A percentile compares a stretch with the other conserved stretches of the same genome.
Conservation (phyloP, 2,797 vertebrate species). For the Ctenochaetus hawaiiensis region DNA sequence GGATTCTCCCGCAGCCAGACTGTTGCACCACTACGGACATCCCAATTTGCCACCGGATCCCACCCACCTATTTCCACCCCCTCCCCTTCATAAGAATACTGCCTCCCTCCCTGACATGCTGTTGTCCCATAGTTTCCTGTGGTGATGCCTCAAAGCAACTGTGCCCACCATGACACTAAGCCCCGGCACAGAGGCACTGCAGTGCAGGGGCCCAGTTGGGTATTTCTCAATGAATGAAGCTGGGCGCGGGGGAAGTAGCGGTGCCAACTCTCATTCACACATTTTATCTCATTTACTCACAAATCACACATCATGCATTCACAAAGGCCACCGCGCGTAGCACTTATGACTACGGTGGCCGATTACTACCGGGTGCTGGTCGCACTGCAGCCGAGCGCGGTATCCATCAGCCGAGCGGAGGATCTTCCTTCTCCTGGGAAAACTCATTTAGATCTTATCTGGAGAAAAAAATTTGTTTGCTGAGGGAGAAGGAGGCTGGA, state of each 20-base stretch:
- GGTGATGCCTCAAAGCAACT: slow-evolving; percentile 79
- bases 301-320: slow-evolving; percentile 64
- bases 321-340: slow-evolving; percentile 50
- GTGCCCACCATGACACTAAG: slow-evolving; percentile 81
- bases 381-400: slow-evolving; percentile 63
- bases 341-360: slow-evolving; percentile 65
- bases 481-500: slow-evolving; percentile 53
- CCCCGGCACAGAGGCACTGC: slow-evolving; percentile 64
- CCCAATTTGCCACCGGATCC: slow-evolving; percentile 80
- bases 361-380: slow-evolving; percentile 77
- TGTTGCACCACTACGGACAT: slow-evolving; percentile 75
- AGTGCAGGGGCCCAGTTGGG: slow-evolving; percentile 70
- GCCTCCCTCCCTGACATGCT: slow-evolving; percentile 74
- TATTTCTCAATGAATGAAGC: slow-evolving; percentile 75
- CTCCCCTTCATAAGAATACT: slow-evolving; percentile 52
- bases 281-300: slow-evolving; percentile 78
- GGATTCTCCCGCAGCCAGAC: slow-evolving; percentile 69
- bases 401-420: slow-evolving; percentile 81
- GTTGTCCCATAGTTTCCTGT: slow-evolving; percentile 76
- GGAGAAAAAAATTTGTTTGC: slow-evolving; percentile 85
- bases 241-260: slow-evolving; percentile 52
- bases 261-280: slow-evolving; percentile 78
- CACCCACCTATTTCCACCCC: slow-evolving; percentile 57
- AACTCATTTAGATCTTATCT: slow-evolving; percentile 90
- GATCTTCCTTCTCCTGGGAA: slow-evolving; percentile 81